A percentile compares a stretch with the other conserved stretches of the same genome.
These are phyloP conservation scores for Fundulus diaphanus DNA, from an alignment of 2,797 vertebrate species.

Conservation along the genomic window DNA sequence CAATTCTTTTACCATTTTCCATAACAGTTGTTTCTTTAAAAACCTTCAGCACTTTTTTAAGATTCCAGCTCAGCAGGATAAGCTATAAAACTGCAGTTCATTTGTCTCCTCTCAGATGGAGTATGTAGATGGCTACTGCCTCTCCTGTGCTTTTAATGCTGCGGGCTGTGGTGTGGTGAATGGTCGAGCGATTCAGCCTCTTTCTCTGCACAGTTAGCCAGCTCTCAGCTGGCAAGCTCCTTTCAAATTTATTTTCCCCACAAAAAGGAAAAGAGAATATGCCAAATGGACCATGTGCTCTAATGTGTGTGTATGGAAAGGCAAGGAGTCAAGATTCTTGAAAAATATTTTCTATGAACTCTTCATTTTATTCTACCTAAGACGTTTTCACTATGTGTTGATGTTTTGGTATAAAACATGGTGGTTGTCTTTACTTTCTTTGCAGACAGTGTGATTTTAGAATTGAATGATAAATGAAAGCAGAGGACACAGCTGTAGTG, in stretches of 20 bases:
- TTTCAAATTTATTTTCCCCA: constrained; percentile 52
- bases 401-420: not conserved
- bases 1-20: constrained; percentile 64
- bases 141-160: constrained; percentile 57
- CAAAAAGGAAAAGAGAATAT: constrained; percentile 48
- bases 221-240: constrained; percentile 56
- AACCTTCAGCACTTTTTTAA: constrained; percentile 60
- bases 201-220: constrained; percentile 50
- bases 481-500: not conserved
- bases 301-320: not conserved
- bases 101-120: constrained; percentile 71
- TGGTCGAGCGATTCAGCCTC: constrained; percentile 39
- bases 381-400: not conserved
- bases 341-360: not conserved
- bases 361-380: not conserved
- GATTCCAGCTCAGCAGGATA: constrained; percentile 67
- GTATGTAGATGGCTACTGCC: constrained; percentile 60
- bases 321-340: not conserved
- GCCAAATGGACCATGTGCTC: constrained; percentile 58
- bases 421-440: not conserved
- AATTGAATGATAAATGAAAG: not conserved
- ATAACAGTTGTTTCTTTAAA: constrained; percentile 63
- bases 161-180: constrained; percentile 61
- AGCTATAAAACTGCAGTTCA: constrained; percentile 71
- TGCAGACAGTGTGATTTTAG: not conserved